These are phyloP conservation scores for Oopsacas minuta DNA, from an alignment of 37 sponge, comb jelly and placozoan species.

Conservation along the genomic window DNA sequence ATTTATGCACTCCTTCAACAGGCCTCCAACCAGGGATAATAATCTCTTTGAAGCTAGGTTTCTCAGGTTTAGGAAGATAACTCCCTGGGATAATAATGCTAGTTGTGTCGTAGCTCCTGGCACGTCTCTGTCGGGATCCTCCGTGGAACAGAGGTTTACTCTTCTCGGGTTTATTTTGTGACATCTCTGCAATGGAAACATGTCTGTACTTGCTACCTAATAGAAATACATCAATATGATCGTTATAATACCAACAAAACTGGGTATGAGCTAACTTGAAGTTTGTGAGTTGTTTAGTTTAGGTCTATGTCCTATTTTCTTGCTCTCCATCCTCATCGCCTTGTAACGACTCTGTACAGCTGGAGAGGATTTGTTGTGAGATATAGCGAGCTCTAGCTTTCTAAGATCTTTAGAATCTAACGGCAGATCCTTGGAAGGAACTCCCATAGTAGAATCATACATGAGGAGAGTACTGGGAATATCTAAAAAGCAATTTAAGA, in stretches of 20 bases:
- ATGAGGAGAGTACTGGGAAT: constrained; percentile 1
- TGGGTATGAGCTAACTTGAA: neutral
- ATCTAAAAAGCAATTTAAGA: neutral
- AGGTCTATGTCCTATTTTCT: neutral
- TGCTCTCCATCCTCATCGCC: neutral
- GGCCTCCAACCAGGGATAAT: neutral
- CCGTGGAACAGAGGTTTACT: neutral
- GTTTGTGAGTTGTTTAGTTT: neutral
- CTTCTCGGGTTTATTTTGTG: neutral
- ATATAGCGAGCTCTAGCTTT: neutral
- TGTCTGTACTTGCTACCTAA: neutral
- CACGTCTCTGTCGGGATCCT: neutral
- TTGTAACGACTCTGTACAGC: neutral
- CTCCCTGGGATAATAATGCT: neutral
- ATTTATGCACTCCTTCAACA: neutral
- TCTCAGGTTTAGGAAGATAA: neutral
- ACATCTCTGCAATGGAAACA: neutral
- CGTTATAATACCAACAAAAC: neutral
- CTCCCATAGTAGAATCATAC: neutral
- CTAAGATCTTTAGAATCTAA: neutral
- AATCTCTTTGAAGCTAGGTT: neutral
- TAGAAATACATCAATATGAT: no score
- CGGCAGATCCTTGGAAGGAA: neutral
- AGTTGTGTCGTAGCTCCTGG: constrained; percentile 15
- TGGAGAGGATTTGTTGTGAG: neutral